Conservation (phyloP, 2,888 invertebrate genomes). For the Herminia tarsipennalis region DNA sequence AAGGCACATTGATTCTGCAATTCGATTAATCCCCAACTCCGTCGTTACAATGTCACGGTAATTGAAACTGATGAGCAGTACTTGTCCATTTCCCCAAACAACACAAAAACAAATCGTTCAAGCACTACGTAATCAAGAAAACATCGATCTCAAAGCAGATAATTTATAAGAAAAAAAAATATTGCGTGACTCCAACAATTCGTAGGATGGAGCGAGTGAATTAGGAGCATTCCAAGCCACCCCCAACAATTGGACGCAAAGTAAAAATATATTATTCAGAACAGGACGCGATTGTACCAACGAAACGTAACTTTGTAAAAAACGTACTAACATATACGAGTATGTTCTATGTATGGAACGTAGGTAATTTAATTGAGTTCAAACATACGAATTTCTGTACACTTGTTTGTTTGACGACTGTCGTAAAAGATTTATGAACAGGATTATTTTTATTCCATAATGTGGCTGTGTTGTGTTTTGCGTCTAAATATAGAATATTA, state of each 20-base stretch:
- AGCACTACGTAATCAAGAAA: slow-evolving; percentile 8
- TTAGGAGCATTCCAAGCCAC: slow-evolving; percentile 48
- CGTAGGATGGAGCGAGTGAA: slow-evolving; percentile 46
- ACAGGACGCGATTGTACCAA: slow-evolving; percentile 45
- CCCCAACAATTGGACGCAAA: slow-evolving; percentile 53
- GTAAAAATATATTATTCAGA: slow-evolving; percentile 61
- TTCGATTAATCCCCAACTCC: too few relatives aligned
- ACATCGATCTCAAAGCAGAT: slow-evolving; percentile 11
- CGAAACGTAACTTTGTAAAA: slow-evolving; percentile 39
- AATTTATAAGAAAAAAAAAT: slow-evolving; percentile 24
- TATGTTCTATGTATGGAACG: slow-evolving; percentile 20
- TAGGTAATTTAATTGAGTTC: slow-evolving; percentile 34
- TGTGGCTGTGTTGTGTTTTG: background rate
- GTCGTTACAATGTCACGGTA: too few relatives aligned
- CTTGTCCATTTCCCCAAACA: background rate
- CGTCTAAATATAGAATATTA: background rate
- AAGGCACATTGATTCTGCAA: too few relatives aligned
- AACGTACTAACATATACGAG: slow-evolving; percentile 16
- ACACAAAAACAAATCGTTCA: slow-evolving; percentile 1
- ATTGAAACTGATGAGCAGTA: slow-evolving; percentile 2
- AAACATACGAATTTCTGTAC: slow-evolving; percentile 8
- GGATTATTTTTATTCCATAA: slow-evolving; percentile 8
- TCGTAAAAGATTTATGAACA: slow-evolving; percentile 15
- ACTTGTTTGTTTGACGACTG: slow-evolving; percentile 12
- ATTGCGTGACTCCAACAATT: slow-evolving; percentile 50